A percentile compares a stretch with the other conserved stretches of the same genome.
These are phyloP conservation scores for Crotalus tigris DNA, from an alignment of 2,113 vertebrate species.

Conservation along the genomic window DNA sequence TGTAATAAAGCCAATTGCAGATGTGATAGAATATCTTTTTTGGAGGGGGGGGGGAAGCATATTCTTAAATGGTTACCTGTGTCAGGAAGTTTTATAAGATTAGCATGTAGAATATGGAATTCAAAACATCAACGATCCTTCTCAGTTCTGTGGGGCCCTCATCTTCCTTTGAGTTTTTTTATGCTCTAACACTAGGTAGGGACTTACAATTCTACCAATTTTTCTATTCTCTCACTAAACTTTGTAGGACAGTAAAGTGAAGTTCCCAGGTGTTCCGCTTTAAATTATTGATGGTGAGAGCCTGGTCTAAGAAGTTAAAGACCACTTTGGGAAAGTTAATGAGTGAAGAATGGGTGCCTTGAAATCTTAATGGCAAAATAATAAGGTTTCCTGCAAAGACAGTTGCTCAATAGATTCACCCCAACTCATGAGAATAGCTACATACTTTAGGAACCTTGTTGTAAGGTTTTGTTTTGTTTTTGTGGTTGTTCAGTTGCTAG, in stretches of 20 bases:
- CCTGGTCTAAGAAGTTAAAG: slow-evolving; percentile 35
- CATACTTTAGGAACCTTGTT: background rate
- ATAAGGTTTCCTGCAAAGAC: background rate
- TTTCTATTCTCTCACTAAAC: slow-evolving; percentile 7
- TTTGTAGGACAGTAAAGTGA: slow-evolving; percentile 18
- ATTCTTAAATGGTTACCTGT: background rate
- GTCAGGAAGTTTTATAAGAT: background rate
- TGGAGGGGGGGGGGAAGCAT: too few species aligned
- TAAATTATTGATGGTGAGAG: slow-evolving; percentile 42
- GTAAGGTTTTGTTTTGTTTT: background rate
- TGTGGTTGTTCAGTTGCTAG: background rate
- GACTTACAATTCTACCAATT: slow-evolving; percentile 29
- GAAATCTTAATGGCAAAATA: background rate
- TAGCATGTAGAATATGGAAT: background rate
- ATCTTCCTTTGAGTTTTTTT: background rate
- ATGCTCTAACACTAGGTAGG: background rate
- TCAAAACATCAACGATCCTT: background rate
- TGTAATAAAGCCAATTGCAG: background rate
- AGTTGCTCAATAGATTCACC: background rate
- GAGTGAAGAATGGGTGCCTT: background rate
- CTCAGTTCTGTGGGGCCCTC: background rate
- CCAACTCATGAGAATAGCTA: background rate
- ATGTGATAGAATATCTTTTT: background rate
- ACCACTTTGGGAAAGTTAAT: slow-evolving; percentile 23
- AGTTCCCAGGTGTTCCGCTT: slow-evolving; percentile 27